phyloP scores from a whole-genome alignment of 2,113 vertebrate genomes.

The Saimiri boliviensis region DNA sequence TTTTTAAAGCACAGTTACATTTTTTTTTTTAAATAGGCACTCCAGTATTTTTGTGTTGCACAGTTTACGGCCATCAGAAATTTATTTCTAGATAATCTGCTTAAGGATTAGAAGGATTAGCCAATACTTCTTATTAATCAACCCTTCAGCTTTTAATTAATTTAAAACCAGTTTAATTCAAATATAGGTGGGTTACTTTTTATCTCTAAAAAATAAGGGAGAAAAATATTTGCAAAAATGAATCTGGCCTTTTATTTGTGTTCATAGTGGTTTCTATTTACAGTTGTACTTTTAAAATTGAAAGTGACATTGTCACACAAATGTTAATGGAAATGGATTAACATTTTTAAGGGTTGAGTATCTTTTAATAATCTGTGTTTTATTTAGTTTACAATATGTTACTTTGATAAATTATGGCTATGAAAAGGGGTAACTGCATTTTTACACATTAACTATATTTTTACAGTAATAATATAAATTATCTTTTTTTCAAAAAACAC shows the following conservation, averaged over 20 bases:
- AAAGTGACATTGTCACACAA: conserved; percentile 54
- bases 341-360: conserved; percentile 5
- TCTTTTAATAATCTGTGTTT: conserved; percentile 35
- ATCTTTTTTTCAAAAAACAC: conserved; percentile 9
- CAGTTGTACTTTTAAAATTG: conserved; percentile 46
- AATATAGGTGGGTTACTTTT: conserved; percentile 11
- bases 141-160: conserved; percentile 56
- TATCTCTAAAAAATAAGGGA: conserved; percentile 32
- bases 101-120: conserved; percentile 71
- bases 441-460: background rate
- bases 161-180: conserved; percentile 25
- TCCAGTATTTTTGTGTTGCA: background rate
- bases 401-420: conserved; percentile 47
- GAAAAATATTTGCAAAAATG: conserved; percentile 34
- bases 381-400: conserved; percentile 23
- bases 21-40: background rate
- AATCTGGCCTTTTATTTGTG: conserved; percentile 48
- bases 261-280: conserved; percentile 33
- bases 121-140: conserved; percentile 58
- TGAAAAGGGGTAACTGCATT: background rate
- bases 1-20: background rate
- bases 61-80: background rate
- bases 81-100: conserved; percentile 64
- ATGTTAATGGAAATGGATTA: conserved; percentile 36
- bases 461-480: background rate